A percentile compares a stretch with the other conserved stretches of the same genome.
Conservation (phyloP, 2,888 invertebrate genomes). For the Hoplodrina ambigua region DNA sequence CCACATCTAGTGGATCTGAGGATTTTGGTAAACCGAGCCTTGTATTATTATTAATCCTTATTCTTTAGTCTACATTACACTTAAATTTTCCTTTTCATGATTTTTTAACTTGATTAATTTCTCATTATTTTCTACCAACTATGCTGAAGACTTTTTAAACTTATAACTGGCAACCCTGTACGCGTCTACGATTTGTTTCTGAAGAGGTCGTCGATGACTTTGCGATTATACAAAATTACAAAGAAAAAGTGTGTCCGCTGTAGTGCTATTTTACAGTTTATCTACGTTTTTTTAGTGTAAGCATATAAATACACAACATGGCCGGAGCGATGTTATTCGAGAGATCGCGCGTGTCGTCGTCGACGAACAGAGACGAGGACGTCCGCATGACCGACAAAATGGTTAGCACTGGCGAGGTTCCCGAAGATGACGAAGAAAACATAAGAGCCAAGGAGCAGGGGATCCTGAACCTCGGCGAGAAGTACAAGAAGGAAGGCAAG, state of each 20-base stretch:
- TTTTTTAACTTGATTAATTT: too few relatives aligned
- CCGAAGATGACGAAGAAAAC: constrained; percentile 96
- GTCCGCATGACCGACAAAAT: constrained; percentile 94
- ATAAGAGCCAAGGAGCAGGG: constrained; percentile 98
- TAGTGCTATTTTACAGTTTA: constrained; percentile 84
- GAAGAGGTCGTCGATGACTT: constrained; percentile 90
- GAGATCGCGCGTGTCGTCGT: constrained; percentile 94
- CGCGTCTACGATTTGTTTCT: constrained; percentile 90
- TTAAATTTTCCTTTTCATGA: neutral
- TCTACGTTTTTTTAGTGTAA: constrained; percentile 84
- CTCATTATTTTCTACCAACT: constrained; percentile 35
- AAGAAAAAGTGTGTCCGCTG: constrained; percentile 86
- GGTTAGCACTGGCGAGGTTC: constrained; percentile 93
- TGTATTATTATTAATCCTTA: neutral
- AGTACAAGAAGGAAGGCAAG: constrained; percentile 97
- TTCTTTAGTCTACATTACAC: neutral
- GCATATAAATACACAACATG: constrained; percentile 92
- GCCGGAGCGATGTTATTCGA: constrained; percentile 97
- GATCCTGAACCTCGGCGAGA: constrained; percentile 97
- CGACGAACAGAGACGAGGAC: constrained; percentile 94
- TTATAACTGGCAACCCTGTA: constrained; percentile 75
- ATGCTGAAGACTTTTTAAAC: constrained; percentile 20
- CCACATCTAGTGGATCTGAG: neutral
- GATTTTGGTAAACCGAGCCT: neutral
- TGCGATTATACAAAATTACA: constrained; percentile 90